Base-by-base conservation (phyloP, 2,113 vertebrate species). In the Panthera leo region DNA sequence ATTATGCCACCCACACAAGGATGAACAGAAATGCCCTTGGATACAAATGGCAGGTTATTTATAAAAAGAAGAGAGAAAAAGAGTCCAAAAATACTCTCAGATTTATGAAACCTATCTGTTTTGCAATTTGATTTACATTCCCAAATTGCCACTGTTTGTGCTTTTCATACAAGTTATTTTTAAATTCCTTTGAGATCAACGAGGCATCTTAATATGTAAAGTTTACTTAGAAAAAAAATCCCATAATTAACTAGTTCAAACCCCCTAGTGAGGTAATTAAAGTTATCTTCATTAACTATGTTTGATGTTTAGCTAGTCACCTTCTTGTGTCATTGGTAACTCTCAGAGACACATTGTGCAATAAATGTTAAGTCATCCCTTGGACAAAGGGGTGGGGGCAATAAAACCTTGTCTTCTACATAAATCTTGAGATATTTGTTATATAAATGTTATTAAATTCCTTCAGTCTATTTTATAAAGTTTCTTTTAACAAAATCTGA, bases 21-120 rank as follows among this genome's bases (percentile, higher is more conserved):
- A 67, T 84, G 92, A 89, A 87, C 3, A 91, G 61, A 89, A 97
- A 97, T 88, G 75, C 73, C 79, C 85, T 95, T 97, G 92, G 70
- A 98, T 94, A 85, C 75, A 97, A 98, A 95, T 31, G 93, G 19
- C 70, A 98, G 75, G 61, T 85, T 58, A 97, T 96, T 90, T 85
- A 91, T 91, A 96, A 14, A 67, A 96, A 93, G 94, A 96, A 93
- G 76, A 97, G 89, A 39, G 65, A 82, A 97, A 96, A 73, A 36
- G 34, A 31, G 0, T 82, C 76, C 39, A 85, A 97, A 90, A 96
- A 96, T 83, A 94, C 15, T 80, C 23, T 61, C 31, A 45, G 25
- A 76, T 78, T 82, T 90, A 83, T 0, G 5, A 58, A 80, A 87
- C 39, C 79, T 92, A 36, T 95, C 48, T 87, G 27, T 45, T 94